Percentiles rank a stretch among this genome's conserved stretches.
Evolutionary conservation across 2,888 invertebrate species (phyloP).

Genomic region (Tolmerus cingulatus): DNA sequence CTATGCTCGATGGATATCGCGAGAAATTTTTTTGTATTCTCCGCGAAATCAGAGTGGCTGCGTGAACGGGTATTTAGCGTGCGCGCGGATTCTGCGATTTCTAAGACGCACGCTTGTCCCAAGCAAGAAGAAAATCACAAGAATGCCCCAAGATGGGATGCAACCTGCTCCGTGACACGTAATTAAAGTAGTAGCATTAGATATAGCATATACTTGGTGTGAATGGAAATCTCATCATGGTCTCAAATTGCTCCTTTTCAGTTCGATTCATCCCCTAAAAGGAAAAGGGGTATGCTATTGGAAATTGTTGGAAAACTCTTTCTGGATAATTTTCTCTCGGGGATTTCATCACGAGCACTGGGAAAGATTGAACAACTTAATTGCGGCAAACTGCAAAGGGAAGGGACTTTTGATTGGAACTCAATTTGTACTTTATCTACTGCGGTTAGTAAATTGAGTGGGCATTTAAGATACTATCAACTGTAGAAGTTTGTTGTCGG

Average conservation of each 20-base stretch:
- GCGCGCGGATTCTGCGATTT: not conserved
- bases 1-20: not conserved
- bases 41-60: not conserved
- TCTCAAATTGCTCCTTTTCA: not conserved
- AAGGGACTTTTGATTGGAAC: not conserved
- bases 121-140: not conserved
- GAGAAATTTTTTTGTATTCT: constrained; percentile 2
- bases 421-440: not conserved
- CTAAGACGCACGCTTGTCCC: not conserved
- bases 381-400: not conserved
- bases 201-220: not conserved
- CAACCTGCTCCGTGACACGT: not conserved
- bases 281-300: not conserved
- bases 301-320: not conserved
- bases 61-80: not conserved
- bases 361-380: not conserved
- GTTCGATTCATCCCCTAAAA: not conserved
- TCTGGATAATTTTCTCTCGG: not conserved
- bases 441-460: not conserved
- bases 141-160: constrained; percentile 5
- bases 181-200: not conserved
- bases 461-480: not conserved
- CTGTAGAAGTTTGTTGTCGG: not conserved
- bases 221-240: constrained; percentile 5
- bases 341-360: not conserved